phyloP scores from a whole-genome alignment of 2,888 invertebrate genomes.

The Hylaea fasciaria region DNA sequence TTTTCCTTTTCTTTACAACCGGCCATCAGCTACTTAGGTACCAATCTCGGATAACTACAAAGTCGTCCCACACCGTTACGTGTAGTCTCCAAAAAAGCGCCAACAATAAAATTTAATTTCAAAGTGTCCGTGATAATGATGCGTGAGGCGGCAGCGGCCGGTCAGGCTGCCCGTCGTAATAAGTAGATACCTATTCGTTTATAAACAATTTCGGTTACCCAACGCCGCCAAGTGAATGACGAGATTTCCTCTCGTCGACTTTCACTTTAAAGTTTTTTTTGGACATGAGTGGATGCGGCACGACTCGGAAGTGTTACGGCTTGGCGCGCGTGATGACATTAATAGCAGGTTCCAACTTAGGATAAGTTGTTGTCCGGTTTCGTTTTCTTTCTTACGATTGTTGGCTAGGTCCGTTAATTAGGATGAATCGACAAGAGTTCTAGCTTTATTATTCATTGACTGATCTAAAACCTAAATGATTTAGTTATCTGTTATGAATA shows the following conservation, averaged over 20 bases:
- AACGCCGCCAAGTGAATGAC: conserved; percentile 66
- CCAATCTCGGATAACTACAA: not conserved
- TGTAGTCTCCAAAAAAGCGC: conserved; percentile 8
- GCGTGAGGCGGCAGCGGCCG: conserved; percentile 37
- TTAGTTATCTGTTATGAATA: no score
- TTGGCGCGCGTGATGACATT: conserved; percentile 46
- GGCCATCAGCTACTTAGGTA: not conserved
- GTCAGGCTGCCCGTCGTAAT: conserved; percentile 47
- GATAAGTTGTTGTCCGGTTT: conserved; percentile 38
- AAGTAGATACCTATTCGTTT: conserved; percentile 53
- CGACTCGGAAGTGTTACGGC: conserved; percentile 41
- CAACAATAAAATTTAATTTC: conserved; percentile 27
- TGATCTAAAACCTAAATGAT: no score
- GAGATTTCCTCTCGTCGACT: conserved; percentile 75
- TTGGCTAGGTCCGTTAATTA: no score
- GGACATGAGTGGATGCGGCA: conserved; percentile 52
- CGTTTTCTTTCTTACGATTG: conserved; percentile 35
- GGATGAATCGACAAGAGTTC: no score
- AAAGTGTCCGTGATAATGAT: conserved; percentile 31
- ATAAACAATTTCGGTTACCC: conserved; percentile 73
- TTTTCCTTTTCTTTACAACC: not conserved
- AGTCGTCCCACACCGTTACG: not conserved
- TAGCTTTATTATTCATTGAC: no score
- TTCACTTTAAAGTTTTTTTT: conserved; percentile 80
- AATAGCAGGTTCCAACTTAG: conserved; percentile 36